Evolutionary conservation across 2,113 vertebrate genomes (phyloP), one percentile per base, ranked within the genome.

Genomic region (Neolamprologus fasciatus): DNA sequence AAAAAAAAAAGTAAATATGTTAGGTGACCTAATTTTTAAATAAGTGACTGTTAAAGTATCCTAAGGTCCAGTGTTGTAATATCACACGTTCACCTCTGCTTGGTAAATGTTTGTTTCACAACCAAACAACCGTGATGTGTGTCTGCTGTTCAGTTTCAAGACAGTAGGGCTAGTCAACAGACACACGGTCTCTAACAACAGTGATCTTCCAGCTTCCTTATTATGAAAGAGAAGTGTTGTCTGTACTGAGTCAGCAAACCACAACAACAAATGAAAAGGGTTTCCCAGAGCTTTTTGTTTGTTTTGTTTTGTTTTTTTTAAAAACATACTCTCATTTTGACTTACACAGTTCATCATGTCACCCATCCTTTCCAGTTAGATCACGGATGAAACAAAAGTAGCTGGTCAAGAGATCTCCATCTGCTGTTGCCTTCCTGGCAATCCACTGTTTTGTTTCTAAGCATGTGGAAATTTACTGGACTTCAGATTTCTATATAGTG

Each of bases 391-490:
- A 89, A 82, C 84, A 87, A 81, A 81, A 82, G n/a, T 14, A 61
- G 83, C 23, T 80, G 40, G 40, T 84, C 31, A 47, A 73, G 80
- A 87, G 33, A 68, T 90, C 76, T 89, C 92, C 91, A 93, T 90
- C 92, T 94, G 94, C 81, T 92, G 89, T 91, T 88, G 89, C 89
- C 90, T 95, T 96, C 91, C 93, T 87, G 92, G 90, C 55, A 94
- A 71, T 85, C 61, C 66, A 3, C 55, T 91, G 87, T 94, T 94
- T 94, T 95, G 94, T 93, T 96, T 96, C 89, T 89, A 91, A 87
- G 89, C 92, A 55, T 93, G 94, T 97, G 97, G 97, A 97, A 97
- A 97, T 96, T 96, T 97, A 97, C 97, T 96, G 95, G 96, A 96
- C 93, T 94, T 96, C 89, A 95, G 94, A 95, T 96, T 96, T 97